These are phyloP conservation scores for Aethina tumida DNA, from an alignment of 1,140 invertebrate genomes.

Conservation along the genomic window DNA sequence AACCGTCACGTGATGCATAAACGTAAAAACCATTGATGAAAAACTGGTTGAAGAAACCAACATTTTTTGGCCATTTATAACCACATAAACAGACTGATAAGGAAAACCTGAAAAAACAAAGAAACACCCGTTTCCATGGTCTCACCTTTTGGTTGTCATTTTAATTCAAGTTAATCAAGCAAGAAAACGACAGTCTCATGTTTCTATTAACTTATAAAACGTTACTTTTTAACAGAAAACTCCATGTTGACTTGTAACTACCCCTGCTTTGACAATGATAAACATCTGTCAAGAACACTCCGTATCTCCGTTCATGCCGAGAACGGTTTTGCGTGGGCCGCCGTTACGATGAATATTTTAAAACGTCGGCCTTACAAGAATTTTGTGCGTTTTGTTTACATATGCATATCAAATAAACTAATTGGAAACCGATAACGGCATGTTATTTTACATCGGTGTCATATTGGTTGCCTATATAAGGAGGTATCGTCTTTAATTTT, in stretches of 20 bases:
- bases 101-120: slow-evolving; percentile 6
- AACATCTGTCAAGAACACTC: no score
- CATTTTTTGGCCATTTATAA: slow-evolving; percentile 1
- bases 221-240: slow-evolving; percentile 18
- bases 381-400: no score
- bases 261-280: no score
- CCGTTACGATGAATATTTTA: no score
- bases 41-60: not conserved
- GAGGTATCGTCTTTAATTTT: no score
- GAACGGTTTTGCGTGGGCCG: no score
- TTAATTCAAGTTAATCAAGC: slow-evolving; percentile 18
- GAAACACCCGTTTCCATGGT: slow-evolving; percentile 6
- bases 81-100: not conserved
- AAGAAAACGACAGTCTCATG: slow-evolving; percentile 20
- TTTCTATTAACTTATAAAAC: slow-evolving; percentile 18
- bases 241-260: slow-evolving; percentile 19
- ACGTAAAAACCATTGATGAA: not conserved
- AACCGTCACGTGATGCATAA: not conserved
- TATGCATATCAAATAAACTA: no score
- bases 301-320: no score
- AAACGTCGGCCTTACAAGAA: no score
- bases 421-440: no score
- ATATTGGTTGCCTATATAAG: no score
- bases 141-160: slow-evolving; percentile 32
- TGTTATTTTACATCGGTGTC: no score